Evolutionary conservation across 2,797 vertebrate genomes (phyloP), one percentile per base, ranked within the genome.

Genomic region (Bovichtus diacanthus): DNA sequence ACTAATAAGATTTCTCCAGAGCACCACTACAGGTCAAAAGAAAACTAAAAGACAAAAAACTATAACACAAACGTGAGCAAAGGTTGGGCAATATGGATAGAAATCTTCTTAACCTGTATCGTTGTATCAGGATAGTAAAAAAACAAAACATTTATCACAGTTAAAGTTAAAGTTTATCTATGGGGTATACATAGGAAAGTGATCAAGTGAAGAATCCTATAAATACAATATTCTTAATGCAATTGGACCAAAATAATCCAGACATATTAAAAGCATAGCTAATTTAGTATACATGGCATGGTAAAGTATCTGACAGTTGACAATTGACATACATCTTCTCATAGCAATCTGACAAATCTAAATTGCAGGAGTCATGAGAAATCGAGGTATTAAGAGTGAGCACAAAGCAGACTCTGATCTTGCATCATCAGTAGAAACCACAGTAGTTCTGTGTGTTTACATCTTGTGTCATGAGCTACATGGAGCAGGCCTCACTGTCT

Each of bases 381-480:
- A 31, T 16, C 43, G 41, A 0, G 23, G 4, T 6, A 9, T 9
- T 13, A 5, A 4, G 39, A 18, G 8, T 23, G 0, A 68, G 29
- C 27, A 23, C 21, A 54, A 38, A 13, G 11, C 2, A 34, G 13
- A n/a, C 41, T 60, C 13, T 36, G 16, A 59, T 61, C 50, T 29
- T 70, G 19, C 47, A 39, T 39, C 31, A 78, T 34, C 16, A 19
- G 27, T 10, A 44, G 15, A 70, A 54, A 74, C 34, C 23, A 43
- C 29, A 19, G 64, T 3, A 19, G 25, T n/a, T 31, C 31, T 10
- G 12, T 43, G 11, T 59, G 31, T 55, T 34, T 19, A 46, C 29
- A 13, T 53, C 3, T n/a, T 54, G 65, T 58, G 74, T 83, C 61
- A 76, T 51, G 50, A 4, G 38, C 34, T 27, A 11, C 19, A 38